phyloP scores from a whole-genome alignment of 2,888 invertebrate genomes.

The Hypomecis atomaria region DNA sequence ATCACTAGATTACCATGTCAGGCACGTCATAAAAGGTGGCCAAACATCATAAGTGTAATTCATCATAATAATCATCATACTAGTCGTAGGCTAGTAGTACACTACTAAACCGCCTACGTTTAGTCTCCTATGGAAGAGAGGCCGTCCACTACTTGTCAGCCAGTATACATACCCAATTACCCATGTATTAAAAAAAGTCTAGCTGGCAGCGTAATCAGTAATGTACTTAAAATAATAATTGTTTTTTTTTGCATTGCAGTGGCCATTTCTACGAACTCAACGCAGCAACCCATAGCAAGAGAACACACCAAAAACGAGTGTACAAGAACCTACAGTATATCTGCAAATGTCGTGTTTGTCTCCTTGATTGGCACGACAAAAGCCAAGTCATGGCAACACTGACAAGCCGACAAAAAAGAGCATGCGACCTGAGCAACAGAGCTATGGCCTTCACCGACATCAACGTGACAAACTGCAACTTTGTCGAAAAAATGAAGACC shows the following conservation, averaged over 20 bases:
- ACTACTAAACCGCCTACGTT: too few relatives aligned
- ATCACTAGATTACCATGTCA: too few relatives aligned
- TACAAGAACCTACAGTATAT: conserved; percentile 1
- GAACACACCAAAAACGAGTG: not conserved
- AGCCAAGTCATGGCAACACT: not conserved
- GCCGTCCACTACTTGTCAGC: too few relatives aligned
- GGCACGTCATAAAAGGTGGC: too few relatives aligned
- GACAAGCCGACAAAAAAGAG: not conserved
- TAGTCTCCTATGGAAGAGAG: too few relatives aligned
- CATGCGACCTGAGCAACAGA: not conserved
- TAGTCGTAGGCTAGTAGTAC: too few relatives aligned
- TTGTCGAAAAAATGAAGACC: not conserved
- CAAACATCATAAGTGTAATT: too few relatives aligned
- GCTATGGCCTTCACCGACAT: not conserved
- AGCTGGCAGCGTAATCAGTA: too few relatives aligned
- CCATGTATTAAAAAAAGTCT: too few relatives aligned
- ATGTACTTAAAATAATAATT: too few relatives aligned
- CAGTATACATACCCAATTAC: too few relatives aligned
- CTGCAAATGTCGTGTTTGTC: conserved; percentile 27
- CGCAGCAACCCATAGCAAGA: not conserved
- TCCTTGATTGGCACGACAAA: conserved; percentile 12
- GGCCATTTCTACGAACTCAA: conserved; percentile 28
- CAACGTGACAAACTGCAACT: not conserved
- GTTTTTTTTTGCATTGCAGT: conserved; percentile 19
- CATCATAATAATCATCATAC: too few relatives aligned